Conservation (phyloP, 1,140 invertebrate genomes). For the Macrostomum lignano region DNA sequence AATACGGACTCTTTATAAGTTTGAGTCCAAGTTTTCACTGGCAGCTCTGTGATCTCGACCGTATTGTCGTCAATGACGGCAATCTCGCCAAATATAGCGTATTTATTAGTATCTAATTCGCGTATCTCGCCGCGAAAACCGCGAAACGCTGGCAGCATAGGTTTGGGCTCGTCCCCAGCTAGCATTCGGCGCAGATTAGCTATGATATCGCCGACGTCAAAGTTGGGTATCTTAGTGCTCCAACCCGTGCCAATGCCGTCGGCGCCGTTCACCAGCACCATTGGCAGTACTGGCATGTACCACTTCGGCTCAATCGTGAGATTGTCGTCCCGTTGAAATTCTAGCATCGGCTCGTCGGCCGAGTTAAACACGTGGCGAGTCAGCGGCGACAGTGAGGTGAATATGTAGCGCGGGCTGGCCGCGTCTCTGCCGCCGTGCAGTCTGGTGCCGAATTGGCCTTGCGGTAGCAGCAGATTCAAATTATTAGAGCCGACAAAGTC, state of each 20-base stretch:
- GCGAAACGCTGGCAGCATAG: constrained; percentile 70
- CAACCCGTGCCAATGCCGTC: constrained; percentile 95
- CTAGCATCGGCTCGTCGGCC: constrained; percentile 57
- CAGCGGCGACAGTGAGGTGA: constrained; percentile 50
- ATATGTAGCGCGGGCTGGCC: constrained; percentile 90
- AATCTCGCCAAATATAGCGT: constrained; percentile 52
- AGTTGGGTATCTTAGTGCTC: constrained; percentile 90
- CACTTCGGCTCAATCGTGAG: constrained; percentile 54
- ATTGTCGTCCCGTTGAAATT: constrained; percentile 73
- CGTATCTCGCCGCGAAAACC: constrained; percentile 36
- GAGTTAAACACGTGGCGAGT: constrained; percentile 57
- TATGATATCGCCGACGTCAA: constrained; percentile 69
- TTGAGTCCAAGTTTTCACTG: constrained; percentile 73
- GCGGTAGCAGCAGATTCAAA: constrained; percentile 70
- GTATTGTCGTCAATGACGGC: constrained; percentile 45
- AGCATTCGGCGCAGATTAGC: constrained; percentile 53
- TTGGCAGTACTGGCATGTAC: constrained; percentile 81
- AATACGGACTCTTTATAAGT: constrained; percentile 75
- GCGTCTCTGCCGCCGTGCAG: constrained; percentile 69
- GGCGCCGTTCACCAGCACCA: constrained; percentile 80
- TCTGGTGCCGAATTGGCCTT: constrained; percentile 76
- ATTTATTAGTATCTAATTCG: constrained; percentile 36
- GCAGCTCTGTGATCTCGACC: constrained; percentile 82
- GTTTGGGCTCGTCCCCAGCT: constrained; percentile 42
- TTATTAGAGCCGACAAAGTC: constrained; percentile 96